Conservation (phyloP, 2,113 vertebrate genomes). For the Trinectes maculatus region DNA sequence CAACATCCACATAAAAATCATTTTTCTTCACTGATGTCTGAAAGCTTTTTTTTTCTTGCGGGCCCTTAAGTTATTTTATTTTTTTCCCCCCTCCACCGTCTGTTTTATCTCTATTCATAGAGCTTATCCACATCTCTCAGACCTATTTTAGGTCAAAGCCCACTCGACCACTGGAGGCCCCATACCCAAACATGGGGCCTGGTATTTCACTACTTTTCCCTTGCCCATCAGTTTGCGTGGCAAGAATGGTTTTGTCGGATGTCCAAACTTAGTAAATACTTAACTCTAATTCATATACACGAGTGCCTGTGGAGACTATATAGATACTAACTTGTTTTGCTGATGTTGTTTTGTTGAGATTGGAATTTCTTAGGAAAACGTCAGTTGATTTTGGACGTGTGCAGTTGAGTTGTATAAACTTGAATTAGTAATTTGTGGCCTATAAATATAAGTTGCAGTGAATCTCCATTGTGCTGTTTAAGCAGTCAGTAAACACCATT, state of each 20-base stretch:
- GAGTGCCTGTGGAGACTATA: neutral
- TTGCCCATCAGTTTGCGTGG: constrained; percentile 45
- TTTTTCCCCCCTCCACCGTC: constrained; percentile 25
- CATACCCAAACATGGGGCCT: constrained; percentile 57
- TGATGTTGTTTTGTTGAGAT: neutral
- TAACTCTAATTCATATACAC: constrained; percentile 9
- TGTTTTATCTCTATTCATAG: constrained; percentile 65
- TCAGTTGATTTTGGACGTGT: neutral
- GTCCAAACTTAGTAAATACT: constrained; percentile 66
- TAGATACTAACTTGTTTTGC: neutral
- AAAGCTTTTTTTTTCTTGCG: constrained; percentile 82
- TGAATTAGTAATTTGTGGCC: neutral
- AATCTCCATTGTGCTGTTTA: constrained; percentile 4
- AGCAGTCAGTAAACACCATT: neutral
- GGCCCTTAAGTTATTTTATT: constrained; percentile 51
- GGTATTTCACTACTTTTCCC: constrained; percentile 48
- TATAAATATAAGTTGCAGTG: neutral
- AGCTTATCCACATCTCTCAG: constrained; percentile 64
- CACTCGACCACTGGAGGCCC: constrained; percentile 45
- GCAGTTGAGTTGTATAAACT: neutral
- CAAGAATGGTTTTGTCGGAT: constrained; percentile 49
- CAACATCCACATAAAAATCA: constrained; percentile 34
- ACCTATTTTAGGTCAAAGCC: constrained; percentile 60
- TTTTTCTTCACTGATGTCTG: constrained; percentile 57
- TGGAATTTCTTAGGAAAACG: neutral